Percentiles rank a stretch among this genome's conserved stretches.
These are phyloP conservation scores for Scaptomyza tumidula DNA, from an alignment of 2,888 invertebrate genomes.

Conservation along the genomic window DNA sequence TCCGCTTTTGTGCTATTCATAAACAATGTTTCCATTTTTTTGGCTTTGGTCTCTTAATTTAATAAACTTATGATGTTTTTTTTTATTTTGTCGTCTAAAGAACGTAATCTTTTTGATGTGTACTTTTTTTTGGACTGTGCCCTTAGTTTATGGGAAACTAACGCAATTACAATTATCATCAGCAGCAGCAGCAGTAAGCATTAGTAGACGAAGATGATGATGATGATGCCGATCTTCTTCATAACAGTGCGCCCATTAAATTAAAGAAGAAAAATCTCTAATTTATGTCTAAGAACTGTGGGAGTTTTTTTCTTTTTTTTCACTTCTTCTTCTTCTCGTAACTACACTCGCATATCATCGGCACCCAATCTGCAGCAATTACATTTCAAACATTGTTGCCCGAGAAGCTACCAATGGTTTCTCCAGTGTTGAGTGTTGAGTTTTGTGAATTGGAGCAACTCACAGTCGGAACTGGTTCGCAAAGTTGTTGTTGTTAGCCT, in stretches of 20 bases:
- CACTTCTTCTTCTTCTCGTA: neutral
- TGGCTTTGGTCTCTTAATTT: conserved; percentile 50
- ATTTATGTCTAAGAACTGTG: conserved; percentile 76
- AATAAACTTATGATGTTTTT: conserved; percentile 58
- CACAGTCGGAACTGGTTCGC: conserved; percentile 7
- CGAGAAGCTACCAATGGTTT: conserved; percentile 18
- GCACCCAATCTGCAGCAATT: conserved; percentile 55
- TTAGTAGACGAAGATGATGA: neutral
- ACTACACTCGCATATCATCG: conserved; percentile 39
- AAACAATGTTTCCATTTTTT: conserved; percentile 22
- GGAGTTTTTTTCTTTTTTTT: conserved; percentile 40
- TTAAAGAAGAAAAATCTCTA: conserved; percentile 58
- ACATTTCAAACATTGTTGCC: conserved; percentile 20
- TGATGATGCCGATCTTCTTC: conserved; percentile 19
- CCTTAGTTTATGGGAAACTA: conserved; percentile 59
- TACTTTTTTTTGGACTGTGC: conserved; percentile 41
- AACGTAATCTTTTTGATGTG: conserved; percentile 59
- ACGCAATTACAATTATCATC: conserved; percentile 68
- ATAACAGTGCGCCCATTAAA: conserved; percentile 48
- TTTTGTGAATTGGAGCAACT: conserved; percentile 35
- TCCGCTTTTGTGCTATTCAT: conserved; percentile 3
- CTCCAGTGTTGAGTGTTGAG: neutral
- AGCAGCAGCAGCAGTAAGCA: conserved; percentile 27
- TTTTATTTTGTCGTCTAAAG: conserved; percentile 23
- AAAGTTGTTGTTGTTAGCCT: neutral